Percentiles rank a stretch among this genome's conserved stretches.
Conservation (phyloP, 2,888 invertebrate genomes). For the Eupithecia inturbata region DNA sequence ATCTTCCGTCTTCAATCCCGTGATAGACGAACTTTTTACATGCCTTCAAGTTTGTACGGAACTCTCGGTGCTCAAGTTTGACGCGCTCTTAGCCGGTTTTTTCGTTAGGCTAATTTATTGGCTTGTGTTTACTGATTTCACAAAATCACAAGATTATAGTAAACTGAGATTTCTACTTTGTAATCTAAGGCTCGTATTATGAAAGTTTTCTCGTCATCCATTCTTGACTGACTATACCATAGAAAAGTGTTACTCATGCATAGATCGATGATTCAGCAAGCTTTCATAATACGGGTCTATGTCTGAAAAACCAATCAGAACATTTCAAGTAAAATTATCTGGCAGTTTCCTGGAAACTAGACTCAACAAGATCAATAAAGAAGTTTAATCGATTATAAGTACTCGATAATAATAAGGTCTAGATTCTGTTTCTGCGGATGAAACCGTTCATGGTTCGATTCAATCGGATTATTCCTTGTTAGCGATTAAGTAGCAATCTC, state of each 20-base stretch:
- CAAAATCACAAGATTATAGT: too few species aligned
- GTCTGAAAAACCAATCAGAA: not conserved
- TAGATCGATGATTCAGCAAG: not conserved
- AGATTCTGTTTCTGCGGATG: constrained; percentile 48
- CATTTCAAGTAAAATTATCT: not conserved
- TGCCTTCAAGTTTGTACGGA: too few species aligned
- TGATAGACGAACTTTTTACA: too few species aligned
- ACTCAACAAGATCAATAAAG: constrained; percentile 48
- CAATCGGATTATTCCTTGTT: constrained; percentile 29
- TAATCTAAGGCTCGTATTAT: too few species aligned
- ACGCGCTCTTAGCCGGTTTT: too few species aligned
- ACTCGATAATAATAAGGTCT: constrained; percentile 52
- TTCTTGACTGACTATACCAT: too few species aligned
- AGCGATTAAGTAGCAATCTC: constrained; percentile 33
- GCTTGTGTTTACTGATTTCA: not conserved
- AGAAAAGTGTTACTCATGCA: too few species aligned
- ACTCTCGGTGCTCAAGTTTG: too few species aligned
- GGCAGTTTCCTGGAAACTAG: constrained; percentile 46
- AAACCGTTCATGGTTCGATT: constrained; percentile 35
- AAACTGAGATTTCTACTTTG: too few species aligned
- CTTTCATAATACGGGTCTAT: not conserved
- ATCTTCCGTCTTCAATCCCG: too few species aligned
- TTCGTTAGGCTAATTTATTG: too few species aligned
- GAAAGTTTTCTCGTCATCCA: too few species aligned
- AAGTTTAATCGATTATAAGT: constrained; percentile 50